phyloP scores from a whole-genome alignment of 2,888 invertebrate species.

The Epistrophella euchroma region DNA sequence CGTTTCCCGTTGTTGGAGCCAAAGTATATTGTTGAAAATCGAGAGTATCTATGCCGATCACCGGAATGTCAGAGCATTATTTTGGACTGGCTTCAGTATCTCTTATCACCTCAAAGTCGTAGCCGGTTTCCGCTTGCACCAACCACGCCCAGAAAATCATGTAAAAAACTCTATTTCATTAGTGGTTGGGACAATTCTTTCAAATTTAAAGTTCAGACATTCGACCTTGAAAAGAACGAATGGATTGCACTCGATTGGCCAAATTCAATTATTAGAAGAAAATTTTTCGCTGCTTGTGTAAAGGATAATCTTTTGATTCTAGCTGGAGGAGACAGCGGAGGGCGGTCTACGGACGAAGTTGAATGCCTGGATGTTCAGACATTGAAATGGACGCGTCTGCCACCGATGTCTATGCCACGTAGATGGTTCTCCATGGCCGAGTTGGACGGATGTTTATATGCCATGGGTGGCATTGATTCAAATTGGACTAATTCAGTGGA shows the following conservation, averaged over 20 bases:
- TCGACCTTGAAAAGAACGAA: conserved; percentile 8
- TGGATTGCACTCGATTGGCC: conserved; percentile 15
- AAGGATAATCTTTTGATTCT: conserved; percentile 21
- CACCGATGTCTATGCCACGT: conserved; percentile 11
- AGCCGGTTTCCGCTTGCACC: background rate
- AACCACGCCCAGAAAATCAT: background rate
- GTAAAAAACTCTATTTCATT: conserved; percentile 17
- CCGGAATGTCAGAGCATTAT: conserved; percentile 6
- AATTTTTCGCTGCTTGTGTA: conserved; percentile 20
- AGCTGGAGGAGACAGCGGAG: background rate
- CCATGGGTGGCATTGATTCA: conserved; percentile 13
- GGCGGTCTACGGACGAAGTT: background rate
- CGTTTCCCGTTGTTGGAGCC: conserved; percentile 26
- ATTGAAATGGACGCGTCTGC: conserved; percentile 2
- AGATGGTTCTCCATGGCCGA: conserved; percentile 19
- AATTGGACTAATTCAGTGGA: conserved; percentile 22
- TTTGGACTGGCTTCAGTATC: conserved; percentile 41
- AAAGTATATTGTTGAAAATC: conserved; percentile 25
- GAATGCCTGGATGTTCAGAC: conserved; percentile 19
- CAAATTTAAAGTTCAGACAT: conserved; percentile 28
- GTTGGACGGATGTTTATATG: conserved; percentile 5
- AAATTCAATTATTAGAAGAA: background rate
- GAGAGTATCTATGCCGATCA: conserved; percentile 13
- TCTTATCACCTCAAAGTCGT: conserved; percentile 14
- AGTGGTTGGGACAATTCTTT: background rate